Base-by-base conservation (phyloP, 2,888 invertebrate species). In the Platypus cylindrus region DNA sequence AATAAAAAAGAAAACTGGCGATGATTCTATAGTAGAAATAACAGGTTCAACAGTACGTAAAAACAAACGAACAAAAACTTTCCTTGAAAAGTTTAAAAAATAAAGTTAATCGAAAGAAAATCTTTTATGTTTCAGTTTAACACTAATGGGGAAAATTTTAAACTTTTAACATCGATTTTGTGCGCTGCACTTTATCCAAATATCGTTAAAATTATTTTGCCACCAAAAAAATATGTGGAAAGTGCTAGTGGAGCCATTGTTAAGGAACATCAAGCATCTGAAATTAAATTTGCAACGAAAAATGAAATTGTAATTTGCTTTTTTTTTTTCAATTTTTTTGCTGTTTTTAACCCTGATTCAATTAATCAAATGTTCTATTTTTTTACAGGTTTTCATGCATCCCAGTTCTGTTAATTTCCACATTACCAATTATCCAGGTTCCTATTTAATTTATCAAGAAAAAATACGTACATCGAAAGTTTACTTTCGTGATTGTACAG, bases 111-210 rank as follows among this genome's bases (percentile, higher is more conserved):
- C 25, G 12, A 26, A n/a, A 9, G 13, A 22, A 17, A 25, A 13
- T 4, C 3, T 3, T 40, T 47, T 37, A 32, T n/a, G 15, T 67
- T 69, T 38, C 62, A 80, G 67, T 65, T 83, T 18, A 85, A 85
- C 52, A 62, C 63, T 5, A 81, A 86, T 48, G 78, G 79, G 3
- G 78, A 78, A 3, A 85, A 84, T 49, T 71, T 75, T 39, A 71
- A 73, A 37, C 58, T 86, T n/a, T 55, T 86, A 13, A 71, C 80
- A 32, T 90, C 91, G 1, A 77, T 93, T 16, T 65, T 97, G 26
- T 86, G 87, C 55, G 91, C 90, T 2, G 91, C 94, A 1, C 66
- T 90, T 13, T 95, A 94, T 62, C 95, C 95, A 0, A 90, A 91
- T 55, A 73, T 97, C 18, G 83, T 87, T 0, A 81, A 85, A 65